These are phyloP conservation scores for Trichonephila clavipes DNA, from an alignment of 1,140 invertebrate species.

Conservation along the genomic window DNA sequence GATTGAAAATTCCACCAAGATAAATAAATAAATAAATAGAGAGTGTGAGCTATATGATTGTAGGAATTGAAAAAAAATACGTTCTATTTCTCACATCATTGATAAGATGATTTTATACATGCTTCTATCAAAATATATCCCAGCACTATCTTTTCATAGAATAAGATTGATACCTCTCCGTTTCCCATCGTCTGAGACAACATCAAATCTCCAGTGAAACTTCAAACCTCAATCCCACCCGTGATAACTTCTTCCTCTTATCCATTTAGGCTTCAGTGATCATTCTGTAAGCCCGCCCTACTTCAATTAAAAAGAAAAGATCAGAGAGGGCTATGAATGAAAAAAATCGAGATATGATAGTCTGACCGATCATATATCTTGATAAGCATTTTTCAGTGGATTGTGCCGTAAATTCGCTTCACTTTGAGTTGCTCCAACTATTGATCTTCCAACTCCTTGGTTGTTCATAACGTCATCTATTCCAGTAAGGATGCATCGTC, in stretches of 20 bases:
- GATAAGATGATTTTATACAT: too few relatives aligned
- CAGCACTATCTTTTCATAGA: too few relatives aligned
- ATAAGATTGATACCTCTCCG: not conserved
- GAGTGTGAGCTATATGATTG: too few relatives aligned
- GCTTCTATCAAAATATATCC: too few relatives aligned
- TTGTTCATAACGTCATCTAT: slow-evolving; percentile 33
- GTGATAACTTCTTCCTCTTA: slow-evolving; percentile 7
- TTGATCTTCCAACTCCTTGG: not conserved
- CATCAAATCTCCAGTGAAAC: not conserved
- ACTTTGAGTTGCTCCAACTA: not conserved
- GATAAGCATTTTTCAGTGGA: slow-evolving; percentile 38
- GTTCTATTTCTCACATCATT: too few relatives aligned
- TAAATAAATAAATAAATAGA: too few relatives aligned
- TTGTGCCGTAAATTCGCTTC: slow-evolving; percentile 16
- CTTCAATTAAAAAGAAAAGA: slow-evolving; percentile 36
- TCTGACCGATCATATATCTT: slow-evolving; percentile 22
- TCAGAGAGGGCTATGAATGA: not conserved
- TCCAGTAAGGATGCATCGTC: not conserved
- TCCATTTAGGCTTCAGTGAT: slow-evolving; percentile 27
- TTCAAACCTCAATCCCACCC: not conserved
- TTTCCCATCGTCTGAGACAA: not conserved
- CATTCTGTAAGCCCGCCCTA: not conserved
- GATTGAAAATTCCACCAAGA: too few relatives aligned
- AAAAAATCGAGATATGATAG: not conserved
- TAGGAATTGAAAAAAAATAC: too few relatives aligned